These are phyloP conservation scores for Aldabrachelys gigantea DNA, from an alignment of 2,113 vertebrate species.

Conservation along the genomic window DNA sequence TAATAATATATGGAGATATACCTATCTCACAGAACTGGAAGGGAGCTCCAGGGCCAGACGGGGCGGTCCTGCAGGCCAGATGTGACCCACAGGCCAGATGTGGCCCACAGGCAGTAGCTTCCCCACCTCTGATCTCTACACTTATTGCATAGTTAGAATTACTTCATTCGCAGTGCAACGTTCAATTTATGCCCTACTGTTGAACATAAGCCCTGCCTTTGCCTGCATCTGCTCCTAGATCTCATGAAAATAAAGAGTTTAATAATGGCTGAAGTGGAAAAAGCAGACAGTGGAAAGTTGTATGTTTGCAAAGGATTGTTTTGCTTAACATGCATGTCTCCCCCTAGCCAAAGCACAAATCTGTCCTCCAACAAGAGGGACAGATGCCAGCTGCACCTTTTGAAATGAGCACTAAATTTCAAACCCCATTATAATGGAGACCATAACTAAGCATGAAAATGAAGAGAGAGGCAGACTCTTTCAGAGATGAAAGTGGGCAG, in stretches of 20 bases:
- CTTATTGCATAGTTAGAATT: not conserved
- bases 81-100: too few species aligned
- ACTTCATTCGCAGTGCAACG: not conserved
- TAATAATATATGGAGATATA: too few species aligned
- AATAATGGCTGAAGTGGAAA: not conserved
- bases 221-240: not conserved
- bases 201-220: not conserved
- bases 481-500: too few species aligned
- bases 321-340: rapidly evolving
- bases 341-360: not conserved
- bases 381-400: not conserved
- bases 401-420: constrained; percentile 8
- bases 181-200: not conserved
- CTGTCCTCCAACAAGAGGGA: too few species aligned
- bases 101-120: too few species aligned
- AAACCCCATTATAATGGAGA: not conserved
- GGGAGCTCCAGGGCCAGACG: too few species aligned
- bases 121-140: too few species aligned
- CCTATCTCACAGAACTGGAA: too few species aligned
- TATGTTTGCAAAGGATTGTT: not conserved
- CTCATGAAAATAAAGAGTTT: not conserved
- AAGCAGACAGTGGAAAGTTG: not conserved
- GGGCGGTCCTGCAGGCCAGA: too few species aligned
- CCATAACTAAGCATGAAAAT: not conserved
- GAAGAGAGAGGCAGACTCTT: not conserved